Percentiles rank a stretch among this genome's conserved stretches.
These are phyloP conservation scores for Scyliorhinus canicula DNA, from an alignment of 2,797 vertebrate species.

Conservation along the genomic window DNA sequence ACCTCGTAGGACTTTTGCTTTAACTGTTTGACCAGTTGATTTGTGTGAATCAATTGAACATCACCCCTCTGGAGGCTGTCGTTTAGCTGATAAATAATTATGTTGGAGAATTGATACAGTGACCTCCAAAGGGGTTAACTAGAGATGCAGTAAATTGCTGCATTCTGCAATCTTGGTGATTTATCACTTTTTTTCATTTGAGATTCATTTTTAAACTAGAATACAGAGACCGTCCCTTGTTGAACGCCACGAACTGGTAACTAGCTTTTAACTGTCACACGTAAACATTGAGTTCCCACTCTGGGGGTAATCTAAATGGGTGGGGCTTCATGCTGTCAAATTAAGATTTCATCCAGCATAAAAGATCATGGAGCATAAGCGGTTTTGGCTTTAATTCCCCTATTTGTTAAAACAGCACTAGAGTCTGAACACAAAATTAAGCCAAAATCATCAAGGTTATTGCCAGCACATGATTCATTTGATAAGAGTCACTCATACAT, in stretches of 20 bases:
- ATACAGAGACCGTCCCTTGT: background rate
- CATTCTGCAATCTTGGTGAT: background rate
- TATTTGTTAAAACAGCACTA: background rate
- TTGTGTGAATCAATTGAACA: conserved; percentile 27
- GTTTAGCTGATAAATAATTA: conserved; percentile 24
- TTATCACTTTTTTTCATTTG: background rate
- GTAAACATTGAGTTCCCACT: background rate
- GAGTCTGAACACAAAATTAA: background rate
- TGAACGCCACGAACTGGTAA: background rate
- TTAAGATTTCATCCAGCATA: background rate
- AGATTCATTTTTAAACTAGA: background rate
- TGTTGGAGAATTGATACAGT: background rate
- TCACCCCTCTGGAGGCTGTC: background rate
- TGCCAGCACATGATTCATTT: background rate
- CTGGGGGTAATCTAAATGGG: background rate
- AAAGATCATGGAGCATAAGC: background rate
- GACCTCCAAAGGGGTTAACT: conserved; percentile 3
- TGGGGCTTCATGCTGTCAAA: background rate
- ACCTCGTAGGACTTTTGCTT: background rate
- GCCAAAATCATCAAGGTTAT: background rate
- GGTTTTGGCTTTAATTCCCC: background rate
- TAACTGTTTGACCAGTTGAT: conserved; percentile 16
- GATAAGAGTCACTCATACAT: background rate
- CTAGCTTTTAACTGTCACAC: background rate
- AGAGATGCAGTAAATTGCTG: background rate